These are phyloP conservation scores for Stomatorhinus walkeri DNA, from an alignment of 2,797 vertebrate genomes.

Conservation along the genomic window DNA sequence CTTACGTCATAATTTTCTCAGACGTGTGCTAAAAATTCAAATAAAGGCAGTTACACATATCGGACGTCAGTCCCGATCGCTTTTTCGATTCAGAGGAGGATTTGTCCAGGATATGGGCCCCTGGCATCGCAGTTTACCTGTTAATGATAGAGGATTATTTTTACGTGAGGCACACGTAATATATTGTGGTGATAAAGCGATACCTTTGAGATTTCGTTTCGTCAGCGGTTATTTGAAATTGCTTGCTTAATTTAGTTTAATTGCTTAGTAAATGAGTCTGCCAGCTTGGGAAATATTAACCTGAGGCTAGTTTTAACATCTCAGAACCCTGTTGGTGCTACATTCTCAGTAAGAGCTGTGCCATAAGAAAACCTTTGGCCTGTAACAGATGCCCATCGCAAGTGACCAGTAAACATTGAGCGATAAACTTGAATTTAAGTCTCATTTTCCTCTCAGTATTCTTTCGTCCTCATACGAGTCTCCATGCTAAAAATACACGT, in stretches of 20 bases:
- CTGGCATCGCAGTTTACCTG: neutral
- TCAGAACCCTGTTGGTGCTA: neutral
- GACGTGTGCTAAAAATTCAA: neutral
- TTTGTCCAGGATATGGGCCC: neutral
- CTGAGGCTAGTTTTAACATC: neutral
- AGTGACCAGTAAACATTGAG: neutral
- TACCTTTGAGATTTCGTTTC: neutral
- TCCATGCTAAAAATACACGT: neutral
- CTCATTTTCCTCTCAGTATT: neutral
- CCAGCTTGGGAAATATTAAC: neutral
- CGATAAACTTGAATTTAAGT: neutral
- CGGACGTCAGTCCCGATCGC: neutral
- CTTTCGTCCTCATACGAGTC: neutral
- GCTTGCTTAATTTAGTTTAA: constrained; percentile 5
- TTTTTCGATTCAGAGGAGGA: neutral
- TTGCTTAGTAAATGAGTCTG: neutral
- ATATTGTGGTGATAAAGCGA: neutral
- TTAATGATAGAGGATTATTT: neutral
- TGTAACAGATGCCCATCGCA: neutral
- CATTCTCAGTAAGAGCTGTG: neutral
- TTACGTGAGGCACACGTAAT: neutral
- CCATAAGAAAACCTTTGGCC: neutral
- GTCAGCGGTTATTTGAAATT: neutral
- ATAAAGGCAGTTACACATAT: neutral
- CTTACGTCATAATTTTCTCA: neutral